Conservation (phyloP, 2,888 invertebrate species). For the Mythimna ferrago region DNA sequence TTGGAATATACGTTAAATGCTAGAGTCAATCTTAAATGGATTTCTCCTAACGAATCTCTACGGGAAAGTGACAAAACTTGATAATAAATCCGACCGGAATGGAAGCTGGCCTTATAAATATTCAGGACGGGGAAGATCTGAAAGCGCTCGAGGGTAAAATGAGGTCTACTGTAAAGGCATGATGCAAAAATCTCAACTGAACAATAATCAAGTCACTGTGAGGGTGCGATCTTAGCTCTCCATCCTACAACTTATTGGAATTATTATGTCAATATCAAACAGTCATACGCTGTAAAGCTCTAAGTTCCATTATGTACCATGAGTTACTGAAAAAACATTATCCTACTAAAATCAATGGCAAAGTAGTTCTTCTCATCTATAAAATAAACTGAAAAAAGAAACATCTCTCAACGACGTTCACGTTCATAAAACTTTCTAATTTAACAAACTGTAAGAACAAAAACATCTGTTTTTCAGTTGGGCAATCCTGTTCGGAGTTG, state of each 20-base stretch:
- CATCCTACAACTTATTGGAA: conserved; percentile 4
- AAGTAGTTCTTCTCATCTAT: background rate
- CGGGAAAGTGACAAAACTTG: conserved; percentile 69
- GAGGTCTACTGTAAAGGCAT: conserved; percentile 67
- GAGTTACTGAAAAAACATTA: background rate
- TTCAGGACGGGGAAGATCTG: conserved; percentile 73
- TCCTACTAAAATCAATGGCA: background rate
- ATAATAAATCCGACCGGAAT: conserved; percentile 75
- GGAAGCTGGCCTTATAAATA: conserved; percentile 79
- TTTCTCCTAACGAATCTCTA: conserved; percentile 63
- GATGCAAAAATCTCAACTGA: conserved; percentile 68
- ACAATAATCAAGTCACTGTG: conserved; percentile 66
- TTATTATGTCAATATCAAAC: background rate
- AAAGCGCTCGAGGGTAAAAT: conserved; percentile 74
- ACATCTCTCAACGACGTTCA: background rate
- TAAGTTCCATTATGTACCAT: background rate
- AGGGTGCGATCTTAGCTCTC: conserved; percentile 45
- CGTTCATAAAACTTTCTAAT: conserved; percentile 23
- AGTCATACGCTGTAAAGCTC: background rate
- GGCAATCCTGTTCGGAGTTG: conserved; percentile 17
- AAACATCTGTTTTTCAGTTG: conserved; percentile 32
- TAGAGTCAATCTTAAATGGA: conserved; percentile 68
- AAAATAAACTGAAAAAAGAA: background rate
- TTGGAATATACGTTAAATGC: conserved; percentile 54
- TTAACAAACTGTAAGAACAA: conserved; percentile 29